Evolutionary conservation across 2,888 invertebrate species (phyloP).

Genomic region (Pachycephus smyrnensis): DNA sequence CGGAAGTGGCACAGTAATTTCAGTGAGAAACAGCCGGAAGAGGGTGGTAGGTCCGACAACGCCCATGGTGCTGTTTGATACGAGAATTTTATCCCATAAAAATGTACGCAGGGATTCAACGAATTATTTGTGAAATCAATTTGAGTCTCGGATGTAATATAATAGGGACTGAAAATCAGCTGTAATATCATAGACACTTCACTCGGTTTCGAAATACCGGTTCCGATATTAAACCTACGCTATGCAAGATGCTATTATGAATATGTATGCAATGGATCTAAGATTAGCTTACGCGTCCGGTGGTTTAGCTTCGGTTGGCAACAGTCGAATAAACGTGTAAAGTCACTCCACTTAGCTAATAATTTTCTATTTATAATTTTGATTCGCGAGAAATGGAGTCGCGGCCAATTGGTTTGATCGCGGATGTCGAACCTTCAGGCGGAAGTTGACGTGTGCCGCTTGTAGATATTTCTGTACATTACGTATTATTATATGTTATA

Average conservation of each 20-base stretch:
- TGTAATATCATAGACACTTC: neutral
- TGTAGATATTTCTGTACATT: neutral
- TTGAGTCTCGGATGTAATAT: neutral
- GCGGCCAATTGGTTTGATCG: neutral
- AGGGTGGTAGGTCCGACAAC: neutral
- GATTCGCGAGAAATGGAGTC: neutral
- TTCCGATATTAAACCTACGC: neutral
- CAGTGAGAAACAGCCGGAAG: neutral
- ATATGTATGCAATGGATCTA: conserved; percentile 31
- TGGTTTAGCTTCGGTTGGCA: conserved; percentile 43
- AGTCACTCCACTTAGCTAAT: conserved; percentile 36
- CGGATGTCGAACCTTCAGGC: neutral
- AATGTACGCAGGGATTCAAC: neutral
- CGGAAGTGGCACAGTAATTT: neutral
- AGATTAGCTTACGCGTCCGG: conserved; percentile 45
- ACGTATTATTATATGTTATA: neutral
- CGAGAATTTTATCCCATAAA: neutral
- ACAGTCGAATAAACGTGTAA: conserved; percentile 19
- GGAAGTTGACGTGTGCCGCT: neutral
- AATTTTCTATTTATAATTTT: conserved; percentile 31
- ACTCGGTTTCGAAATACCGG: neutral
- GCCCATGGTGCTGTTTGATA: neutral
- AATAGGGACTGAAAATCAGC: neutral
- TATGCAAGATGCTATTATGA: neutral
- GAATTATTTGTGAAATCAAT: neutral